Evolutionary conservation across 2,888 invertebrate genomes (phyloP).

Genomic region (Deladenus siricidicola): DNA sequence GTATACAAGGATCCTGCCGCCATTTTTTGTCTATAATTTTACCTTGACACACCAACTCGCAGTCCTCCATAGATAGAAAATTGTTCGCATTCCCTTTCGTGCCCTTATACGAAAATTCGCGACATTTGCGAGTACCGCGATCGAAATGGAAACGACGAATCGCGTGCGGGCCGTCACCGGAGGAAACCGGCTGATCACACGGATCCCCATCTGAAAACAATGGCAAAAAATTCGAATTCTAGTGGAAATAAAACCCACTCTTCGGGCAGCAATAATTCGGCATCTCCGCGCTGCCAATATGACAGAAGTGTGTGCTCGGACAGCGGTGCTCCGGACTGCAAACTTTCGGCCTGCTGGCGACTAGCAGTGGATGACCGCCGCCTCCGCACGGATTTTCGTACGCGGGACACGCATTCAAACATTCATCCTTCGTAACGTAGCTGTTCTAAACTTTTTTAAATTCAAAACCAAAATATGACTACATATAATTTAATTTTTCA

Average conservation of each 20-base stretch:
- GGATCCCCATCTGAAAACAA: constrained; percentile 42
- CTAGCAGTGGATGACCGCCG: constrained; percentile 27
- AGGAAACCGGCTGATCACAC: constrained; percentile 36
- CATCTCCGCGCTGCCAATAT: constrained; percentile 38
- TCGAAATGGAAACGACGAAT: constrained; percentile 47
- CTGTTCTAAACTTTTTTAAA: constrained; percentile 44
- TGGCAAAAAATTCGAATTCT: not conserved
- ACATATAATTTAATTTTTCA: not conserved
- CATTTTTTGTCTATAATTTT: not conserved
- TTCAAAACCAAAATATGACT: not conserved
- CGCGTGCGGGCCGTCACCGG: constrained; percentile 37
- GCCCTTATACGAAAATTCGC: constrained; percentile 41
- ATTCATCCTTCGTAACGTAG: constrained; percentile 48
- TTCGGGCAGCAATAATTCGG: constrained; percentile 50
- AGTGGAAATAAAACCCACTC: constrained; percentile 29
- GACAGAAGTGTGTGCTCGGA: constrained; percentile 51
- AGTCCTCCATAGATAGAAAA: constrained; percentile 44
- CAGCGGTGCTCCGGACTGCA: constrained; percentile 37
- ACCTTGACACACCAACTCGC: constrained; percentile 49
- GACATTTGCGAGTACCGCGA: constrained; percentile 34
- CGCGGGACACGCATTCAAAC: constrained; percentile 36
- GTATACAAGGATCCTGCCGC: not conserved
- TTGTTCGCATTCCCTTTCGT: constrained; percentile 51
- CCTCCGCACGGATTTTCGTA: constrained; percentile 45
- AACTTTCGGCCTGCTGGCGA: constrained; percentile 24